Evolutionary conservation across 64 coral and sea anemone genomes (phyloP).

Genomic region (Pocillopora damicornis): DNA sequence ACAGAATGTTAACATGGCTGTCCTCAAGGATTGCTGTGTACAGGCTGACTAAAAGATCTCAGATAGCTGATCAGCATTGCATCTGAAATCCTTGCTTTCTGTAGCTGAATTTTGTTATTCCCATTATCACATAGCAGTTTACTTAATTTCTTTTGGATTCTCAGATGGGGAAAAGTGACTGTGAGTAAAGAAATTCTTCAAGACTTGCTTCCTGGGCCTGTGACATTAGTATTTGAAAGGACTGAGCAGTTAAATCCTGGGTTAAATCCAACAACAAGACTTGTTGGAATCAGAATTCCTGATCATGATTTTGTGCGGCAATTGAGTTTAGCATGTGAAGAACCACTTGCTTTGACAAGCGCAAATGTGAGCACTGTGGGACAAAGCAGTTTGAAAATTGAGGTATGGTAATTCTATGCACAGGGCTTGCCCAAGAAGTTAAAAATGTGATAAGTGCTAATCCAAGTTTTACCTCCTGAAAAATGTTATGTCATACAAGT

Average conservation of each 20-base stretch:
- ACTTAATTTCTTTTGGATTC: neutral
- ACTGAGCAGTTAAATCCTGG: constrained; percentile 77
- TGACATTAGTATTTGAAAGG: constrained; percentile 92
- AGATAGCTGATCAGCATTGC: no score
- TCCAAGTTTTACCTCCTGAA: no score
- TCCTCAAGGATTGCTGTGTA: no score
- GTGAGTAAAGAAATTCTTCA: constrained; percentile 54
- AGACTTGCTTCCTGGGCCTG: constrained; percentile 87
- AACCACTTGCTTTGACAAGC: constrained; percentile 88
- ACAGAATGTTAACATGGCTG: no score
- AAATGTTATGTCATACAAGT: no score
- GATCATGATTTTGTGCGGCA: constrained; percentile 86
- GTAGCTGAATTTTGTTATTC: no score
- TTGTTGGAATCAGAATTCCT: constrained; percentile 94
- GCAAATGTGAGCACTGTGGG: constrained; percentile 80
- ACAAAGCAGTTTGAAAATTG: constrained; percentile 79
- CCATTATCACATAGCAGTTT: neutral
- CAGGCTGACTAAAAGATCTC: no score
- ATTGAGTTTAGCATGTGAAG: constrained; percentile 62
- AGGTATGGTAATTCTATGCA: constrained; percentile 40
- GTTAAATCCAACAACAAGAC: constrained; percentile 79
- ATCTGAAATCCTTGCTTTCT: no score
- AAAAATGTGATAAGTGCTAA: neutral
- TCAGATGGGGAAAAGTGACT: constrained; percentile 91
- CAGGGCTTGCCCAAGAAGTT: neutral